Evolutionary conservation across 1,140 invertebrate genomes (phyloP).

Genomic region (Drosophila subpulchrella): DNA sequence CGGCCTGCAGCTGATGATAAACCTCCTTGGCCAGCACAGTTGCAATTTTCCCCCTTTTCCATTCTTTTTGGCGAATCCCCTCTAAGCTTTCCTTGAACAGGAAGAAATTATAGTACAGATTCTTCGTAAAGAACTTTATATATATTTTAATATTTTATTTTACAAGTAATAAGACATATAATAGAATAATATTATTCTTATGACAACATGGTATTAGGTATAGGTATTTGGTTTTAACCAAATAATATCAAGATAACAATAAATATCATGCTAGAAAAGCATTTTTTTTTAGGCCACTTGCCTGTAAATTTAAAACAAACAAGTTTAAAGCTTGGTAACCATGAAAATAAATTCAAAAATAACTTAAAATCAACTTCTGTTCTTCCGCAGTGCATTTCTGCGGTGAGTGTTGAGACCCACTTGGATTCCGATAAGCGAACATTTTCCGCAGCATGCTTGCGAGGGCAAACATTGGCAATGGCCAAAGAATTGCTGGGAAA

Average conservation of each 20-base stretch:
- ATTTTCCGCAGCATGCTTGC: slow-evolving; percentile 38
- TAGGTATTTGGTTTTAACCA: too few relatives aligned
- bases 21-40: slow-evolving; percentile 17
- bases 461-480: slow-evolving; percentile 36
- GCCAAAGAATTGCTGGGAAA: slow-evolving; percentile 44
- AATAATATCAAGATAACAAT: too few relatives aligned
- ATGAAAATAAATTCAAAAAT: neutral
- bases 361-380: neutral
- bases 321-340: too few relatives aligned
- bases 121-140: neutral
- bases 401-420: slow-evolving; percentile 17
- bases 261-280: too few relatives aligned
- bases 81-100: neutral
- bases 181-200: too few relatives aligned
- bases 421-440: slow-evolving; percentile 39
- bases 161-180: too few relatives aligned
- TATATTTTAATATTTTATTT: too few relatives aligned
- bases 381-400: slow-evolving; percentile 15
- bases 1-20: slow-evolving; percentile 33
- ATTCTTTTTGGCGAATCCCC: neutral
- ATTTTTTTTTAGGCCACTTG: too few relatives aligned
- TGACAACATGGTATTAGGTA: too few relatives aligned
- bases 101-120: neutral
- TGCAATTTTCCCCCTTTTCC: slow-evolving; percentile 7
- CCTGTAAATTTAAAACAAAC: too few relatives aligned